A percentile compares a stretch with the other conserved stretches of the same genome.
phyloP scores from a whole-genome alignment of 2,113 vertebrate genomes.

The Regulus satrapa region DNA sequence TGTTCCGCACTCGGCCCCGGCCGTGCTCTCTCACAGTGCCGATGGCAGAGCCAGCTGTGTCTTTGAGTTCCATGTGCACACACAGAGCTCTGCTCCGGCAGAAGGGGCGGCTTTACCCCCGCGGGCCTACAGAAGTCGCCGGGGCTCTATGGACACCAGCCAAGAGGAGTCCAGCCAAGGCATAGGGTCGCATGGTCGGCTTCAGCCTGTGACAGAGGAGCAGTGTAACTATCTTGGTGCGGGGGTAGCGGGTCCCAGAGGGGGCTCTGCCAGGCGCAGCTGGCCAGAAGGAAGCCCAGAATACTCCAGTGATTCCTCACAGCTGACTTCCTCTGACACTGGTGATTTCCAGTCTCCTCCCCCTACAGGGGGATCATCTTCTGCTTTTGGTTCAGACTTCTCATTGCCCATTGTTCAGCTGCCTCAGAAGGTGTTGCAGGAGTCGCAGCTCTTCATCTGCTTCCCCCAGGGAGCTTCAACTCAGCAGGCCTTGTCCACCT shows the following conservation, averaged over 20 bases:
- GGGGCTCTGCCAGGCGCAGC: constrained; percentile 79
- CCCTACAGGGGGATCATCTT: constrained; percentile 69
- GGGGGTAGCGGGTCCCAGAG: constrained; percentile 79
- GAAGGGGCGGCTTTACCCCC: constrained; percentile 77
- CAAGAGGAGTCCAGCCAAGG: constrained; percentile 80
- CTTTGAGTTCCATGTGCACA: constrained; percentile 89
- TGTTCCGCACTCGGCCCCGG: constrained; percentile 87
- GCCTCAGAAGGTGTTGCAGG: constrained; percentile 77
- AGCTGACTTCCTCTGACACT: constrained; percentile 87
- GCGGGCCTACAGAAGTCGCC: constrained; percentile 79
- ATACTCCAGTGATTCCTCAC: constrained; percentile 90
- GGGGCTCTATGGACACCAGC: constrained; percentile 85
- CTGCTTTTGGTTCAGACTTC: constrained; percentile 72
- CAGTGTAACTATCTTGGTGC: constrained; percentile 77
- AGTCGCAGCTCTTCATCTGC: constrained; percentile 80
- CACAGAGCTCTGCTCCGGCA: constrained; percentile 74
- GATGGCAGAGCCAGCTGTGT: constrained; percentile 78
- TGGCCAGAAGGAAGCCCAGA: constrained; percentile 87
- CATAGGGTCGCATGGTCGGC: constrained; percentile 73
- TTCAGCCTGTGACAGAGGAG: constrained; percentile 95
- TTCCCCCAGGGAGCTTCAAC: constrained; percentile 76
- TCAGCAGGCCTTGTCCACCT: constrained; percentile 76
- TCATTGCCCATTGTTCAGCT: constrained; percentile 74
- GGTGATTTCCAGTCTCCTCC: constrained; percentile 89
- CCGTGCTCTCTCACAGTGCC: constrained; percentile 79